Conservation (phyloP, 2,113 vertebrate genomes). For the Sinocyclocheilus anshuiensis region DNA sequence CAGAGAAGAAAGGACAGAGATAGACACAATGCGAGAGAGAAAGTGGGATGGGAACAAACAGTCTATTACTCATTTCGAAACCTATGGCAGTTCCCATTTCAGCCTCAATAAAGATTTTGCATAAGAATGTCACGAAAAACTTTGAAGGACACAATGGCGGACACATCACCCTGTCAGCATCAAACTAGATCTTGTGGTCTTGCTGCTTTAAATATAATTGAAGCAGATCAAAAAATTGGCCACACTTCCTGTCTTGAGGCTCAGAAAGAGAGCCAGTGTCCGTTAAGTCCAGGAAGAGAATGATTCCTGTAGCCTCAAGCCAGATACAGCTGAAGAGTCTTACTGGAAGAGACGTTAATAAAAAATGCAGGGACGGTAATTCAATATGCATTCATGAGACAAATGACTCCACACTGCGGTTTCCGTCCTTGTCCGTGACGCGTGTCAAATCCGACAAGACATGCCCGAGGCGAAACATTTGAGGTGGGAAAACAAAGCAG, state of each 20-base stretch:
- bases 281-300: conserved; percentile 17
- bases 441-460: conserved; percentile 41
- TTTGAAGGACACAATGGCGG: not conserved
- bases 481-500: conserved; percentile 30
- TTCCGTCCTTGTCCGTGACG: conserved; percentile 17
- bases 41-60: conserved; percentile 59
- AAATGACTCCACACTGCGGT: conserved; percentile 20
- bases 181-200: not conserved
- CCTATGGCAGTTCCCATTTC: not conserved
- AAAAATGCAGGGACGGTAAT: conserved; percentile 30
- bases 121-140: no score
- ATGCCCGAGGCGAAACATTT: conserved; percentile 24
- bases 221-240: not conserved
- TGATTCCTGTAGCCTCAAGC: conserved; percentile 34
- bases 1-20: conserved; percentile 57
- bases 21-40: conserved; percentile 49
- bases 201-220: not conserved
- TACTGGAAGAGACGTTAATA: conserved; percentile 35
- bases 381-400: conserved; percentile 2
- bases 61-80: not conserved
- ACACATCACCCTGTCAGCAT: not conserved
- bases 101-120: not conserved
- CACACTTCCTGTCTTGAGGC: conserved; percentile 16
- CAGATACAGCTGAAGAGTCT: conserved; percentile 18
- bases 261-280: not conserved